A percentile compares a stretch with the other conserved stretches of the same genome.
These are phyloP conservation scores for Drosophila tripunctata DNA, from an alignment of 2,888 invertebrate species.

Conservation along the genomic window DNA sequence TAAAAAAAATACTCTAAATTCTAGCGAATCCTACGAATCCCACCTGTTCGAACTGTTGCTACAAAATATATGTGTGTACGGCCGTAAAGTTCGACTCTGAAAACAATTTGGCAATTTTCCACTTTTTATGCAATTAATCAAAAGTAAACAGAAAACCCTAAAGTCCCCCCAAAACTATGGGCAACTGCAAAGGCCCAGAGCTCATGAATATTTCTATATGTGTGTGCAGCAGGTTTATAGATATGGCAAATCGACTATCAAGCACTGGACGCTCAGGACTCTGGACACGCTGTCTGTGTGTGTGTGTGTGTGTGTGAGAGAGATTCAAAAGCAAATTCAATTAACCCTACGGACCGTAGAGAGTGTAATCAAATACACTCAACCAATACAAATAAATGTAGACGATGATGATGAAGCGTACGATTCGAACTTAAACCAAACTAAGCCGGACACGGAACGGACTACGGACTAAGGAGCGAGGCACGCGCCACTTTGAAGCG, in stretches of 20 bases:
- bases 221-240: conserved; percentile 26
- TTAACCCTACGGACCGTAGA: conserved; percentile 75
- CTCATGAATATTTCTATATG: conserved; percentile 40
- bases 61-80: conserved; percentile 46
- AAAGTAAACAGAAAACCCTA: conserved; percentile 46
- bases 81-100: conserved; percentile 28
- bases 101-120: conserved; percentile 54
- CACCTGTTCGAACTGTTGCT: too few species aligned
- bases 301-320: conserved; percentile 26
- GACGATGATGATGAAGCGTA: conserved; percentile 22
- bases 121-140: conserved; percentile 62
- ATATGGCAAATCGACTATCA: conserved; percentile 49
- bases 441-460: conserved; percentile 42
- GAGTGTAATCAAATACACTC: conserved; percentile 80
- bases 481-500: conserved; percentile 61
- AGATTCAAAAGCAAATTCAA: conserved; percentile 77
- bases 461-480: conserved; percentile 34
- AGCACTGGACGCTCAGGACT: conserved; percentile 1
- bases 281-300: background rate
- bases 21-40: too few species aligned
- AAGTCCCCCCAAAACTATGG: background rate
- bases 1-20: too few species aligned
- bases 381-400: conserved; percentile 73
- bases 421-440: conserved; percentile 31
- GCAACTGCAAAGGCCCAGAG: conserved; percentile 2